Percentiles rank a stretch among this genome's conserved stretches.
Evolutionary conservation across 2,113 vertebrate genomes (phyloP).

Genomic region (Cochlearius cochlearius): DNA sequence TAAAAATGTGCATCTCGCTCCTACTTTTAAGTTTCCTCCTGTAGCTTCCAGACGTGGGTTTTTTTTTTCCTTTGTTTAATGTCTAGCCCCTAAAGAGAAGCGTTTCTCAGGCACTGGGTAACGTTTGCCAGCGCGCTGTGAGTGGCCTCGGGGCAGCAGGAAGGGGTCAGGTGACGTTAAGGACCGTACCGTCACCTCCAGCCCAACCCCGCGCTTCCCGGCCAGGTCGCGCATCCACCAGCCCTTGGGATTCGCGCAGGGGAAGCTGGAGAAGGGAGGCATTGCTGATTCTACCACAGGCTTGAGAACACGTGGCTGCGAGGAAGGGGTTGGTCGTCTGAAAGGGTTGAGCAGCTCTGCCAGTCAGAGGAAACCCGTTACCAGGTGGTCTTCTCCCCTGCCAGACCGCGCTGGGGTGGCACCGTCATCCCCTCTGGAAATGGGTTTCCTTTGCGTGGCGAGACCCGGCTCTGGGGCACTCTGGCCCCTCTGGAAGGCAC

Average conservation of each 20-base stretch:
- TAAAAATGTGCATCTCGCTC: not conserved
- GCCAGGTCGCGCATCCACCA: rapidly evolving
- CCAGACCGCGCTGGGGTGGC: not conserved
- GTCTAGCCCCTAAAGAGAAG: not conserved
- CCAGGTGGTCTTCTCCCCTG: not conserved
- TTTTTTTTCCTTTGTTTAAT: not conserved
- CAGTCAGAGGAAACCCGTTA: not conserved
- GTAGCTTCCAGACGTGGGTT: not conserved
- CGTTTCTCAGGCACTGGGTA: not conserved
- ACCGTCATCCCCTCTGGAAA: rapidly evolving
- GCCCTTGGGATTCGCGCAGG: not conserved
- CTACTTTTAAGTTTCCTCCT: not conserved
- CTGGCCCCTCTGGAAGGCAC: rapidly evolving
- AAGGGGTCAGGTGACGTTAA: not conserved
- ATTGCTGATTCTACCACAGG: not conserved
- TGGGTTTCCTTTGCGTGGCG: rapidly evolving
- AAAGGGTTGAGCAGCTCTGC: not conserved
- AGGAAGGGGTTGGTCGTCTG: not conserved
- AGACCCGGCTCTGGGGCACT: not conserved
- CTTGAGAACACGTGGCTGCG: not conserved
- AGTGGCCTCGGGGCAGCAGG: not conserved
- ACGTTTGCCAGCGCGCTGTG: not conserved
- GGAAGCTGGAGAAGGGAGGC: not conserved
- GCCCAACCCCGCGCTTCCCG: not conserved
- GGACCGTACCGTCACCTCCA: not conserved